Percentiles rank a stretch among this genome's conserved stretches.
Evolutionary conservation across 2,113 vertebrate genomes (phyloP).

Genomic region (Psettodes erumei): DNA sequence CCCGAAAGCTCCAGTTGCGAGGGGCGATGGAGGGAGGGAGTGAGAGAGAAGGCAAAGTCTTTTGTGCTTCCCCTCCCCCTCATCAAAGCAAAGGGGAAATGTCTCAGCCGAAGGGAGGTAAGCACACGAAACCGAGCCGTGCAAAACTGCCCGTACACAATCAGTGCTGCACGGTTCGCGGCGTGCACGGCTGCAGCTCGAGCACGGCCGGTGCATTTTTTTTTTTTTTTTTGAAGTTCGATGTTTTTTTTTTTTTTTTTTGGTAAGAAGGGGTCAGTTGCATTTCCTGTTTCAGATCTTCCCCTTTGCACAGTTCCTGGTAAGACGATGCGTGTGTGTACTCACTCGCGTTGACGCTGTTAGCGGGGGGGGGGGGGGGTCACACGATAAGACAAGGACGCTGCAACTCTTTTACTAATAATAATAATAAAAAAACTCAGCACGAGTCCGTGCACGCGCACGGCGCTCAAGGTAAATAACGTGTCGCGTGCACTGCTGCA

Average conservation of each 20-base stretch:
- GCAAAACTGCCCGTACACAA: slow-evolving; percentile 85
- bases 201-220: slow-evolving; percentile 84
- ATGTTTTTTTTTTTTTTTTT: slow-evolving; percentile 67
- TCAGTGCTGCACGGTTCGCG: slow-evolving; percentile 82
- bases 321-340: slow-evolving; percentile 85
- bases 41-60: slow-evolving; percentile 94
- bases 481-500: slow-evolving; percentile 13
- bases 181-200: slow-evolving; percentile 86
- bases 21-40: slow-evolving; percentile 85
- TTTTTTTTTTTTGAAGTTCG: slow-evolving; percentile 90
- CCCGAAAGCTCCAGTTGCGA: slow-evolving; percentile 78
- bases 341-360: slow-evolving; percentile 84
- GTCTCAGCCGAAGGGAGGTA: slow-evolving; percentile 94
- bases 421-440: slow-evolving; percentile 52
- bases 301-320: slow-evolving; percentile 90
- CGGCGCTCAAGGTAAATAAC: slow-evolving; percentile 41
- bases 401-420: slow-evolving; percentile 53
- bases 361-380: slow-evolving; percentile 81
- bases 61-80: slow-evolving; percentile 94
- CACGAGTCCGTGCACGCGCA: slow-evolving; percentile 45
- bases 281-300: slow-evolving; percentile 93
- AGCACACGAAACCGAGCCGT: slow-evolving; percentile 82
- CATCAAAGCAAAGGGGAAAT: slow-evolving; percentile 93
- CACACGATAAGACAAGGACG: slow-evolving; percentile 67
- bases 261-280: slow-evolving; percentile 88